phyloP scores from a whole-genome alignment of 1,140 invertebrate genomes.

The Penaeus indicus region DNA sequence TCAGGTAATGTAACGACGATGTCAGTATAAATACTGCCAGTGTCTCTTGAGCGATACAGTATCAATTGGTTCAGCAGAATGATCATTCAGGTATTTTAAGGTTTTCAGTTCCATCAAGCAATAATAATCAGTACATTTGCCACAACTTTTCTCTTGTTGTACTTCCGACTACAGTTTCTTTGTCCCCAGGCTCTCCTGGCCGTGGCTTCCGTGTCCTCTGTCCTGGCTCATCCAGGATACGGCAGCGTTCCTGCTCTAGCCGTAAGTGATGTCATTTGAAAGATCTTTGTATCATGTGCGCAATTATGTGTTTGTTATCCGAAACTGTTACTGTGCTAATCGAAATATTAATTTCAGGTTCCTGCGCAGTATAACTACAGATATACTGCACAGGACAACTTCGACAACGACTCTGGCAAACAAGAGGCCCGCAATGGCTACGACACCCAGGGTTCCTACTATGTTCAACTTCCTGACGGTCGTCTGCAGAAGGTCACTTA shows the following conservation, averaged over 20 bases:
- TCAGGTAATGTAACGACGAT: no score
- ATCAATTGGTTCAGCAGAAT: no score
- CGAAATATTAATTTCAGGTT: background rate
- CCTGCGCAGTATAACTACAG: constrained; percentile 4
- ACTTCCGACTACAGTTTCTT: no score
- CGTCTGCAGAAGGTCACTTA: constrained; percentile 77
- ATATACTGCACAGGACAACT: constrained; percentile 75
- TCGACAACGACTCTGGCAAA: constrained; percentile 1
- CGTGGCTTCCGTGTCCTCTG: background rate
- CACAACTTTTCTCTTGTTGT: no score
- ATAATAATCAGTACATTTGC: no score
- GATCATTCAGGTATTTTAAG: no score
- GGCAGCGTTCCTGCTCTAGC: background rate
- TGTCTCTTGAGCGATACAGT: no score
- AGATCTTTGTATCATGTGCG: no score
- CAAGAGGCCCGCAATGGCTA: background rate
- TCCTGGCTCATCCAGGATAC: background rate
- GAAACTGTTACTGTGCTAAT: background rate
- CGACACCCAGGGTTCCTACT: constrained; percentile 8
- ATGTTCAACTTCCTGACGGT: background rate
- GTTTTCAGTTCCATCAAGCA: no score
- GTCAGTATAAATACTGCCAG: no score
- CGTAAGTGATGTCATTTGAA: background rate
- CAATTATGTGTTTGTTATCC: no score
- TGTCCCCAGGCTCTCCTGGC: background rate